A percentile compares a stretch with the other conserved stretches of the same genome.
Evolutionary conservation across 2,888 invertebrate genomes (phyloP).

Genomic region (Dasysyrphus albostriatus): DNA sequence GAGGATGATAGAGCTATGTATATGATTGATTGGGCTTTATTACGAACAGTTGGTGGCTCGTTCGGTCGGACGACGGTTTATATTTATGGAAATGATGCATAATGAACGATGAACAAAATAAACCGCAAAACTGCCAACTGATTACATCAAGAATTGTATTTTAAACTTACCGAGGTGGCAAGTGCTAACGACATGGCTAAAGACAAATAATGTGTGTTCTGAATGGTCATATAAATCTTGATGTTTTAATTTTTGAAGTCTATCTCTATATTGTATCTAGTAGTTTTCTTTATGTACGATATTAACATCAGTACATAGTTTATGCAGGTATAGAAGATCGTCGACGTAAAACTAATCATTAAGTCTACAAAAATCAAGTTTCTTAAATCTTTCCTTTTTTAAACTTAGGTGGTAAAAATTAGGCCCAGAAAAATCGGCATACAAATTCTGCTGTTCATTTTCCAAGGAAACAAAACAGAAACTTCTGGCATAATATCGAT

Average conservation of each 20-base stretch:
- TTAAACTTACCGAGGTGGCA: slow-evolving; percentile 11
- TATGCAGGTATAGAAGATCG: no score
- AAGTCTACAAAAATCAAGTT: no score
- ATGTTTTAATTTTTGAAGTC: not conserved
- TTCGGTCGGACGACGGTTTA: slow-evolving; percentile 10
- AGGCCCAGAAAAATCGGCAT: no score
- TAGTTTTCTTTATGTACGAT: not conserved
- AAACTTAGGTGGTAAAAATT: no score
- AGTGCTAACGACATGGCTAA: slow-evolving; percentile 6
- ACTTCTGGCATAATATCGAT: no score
- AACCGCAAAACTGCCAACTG: slow-evolving; percentile 43
- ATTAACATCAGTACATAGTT: not conserved
- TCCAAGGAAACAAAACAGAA: no score
- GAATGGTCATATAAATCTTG: slow-evolving; percentile 28
- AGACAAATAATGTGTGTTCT: slow-evolving; percentile 9
- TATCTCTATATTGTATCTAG: not conserved
- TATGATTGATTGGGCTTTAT: slow-evolving; percentile 47
- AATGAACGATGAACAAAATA: slow-evolving; percentile 40
- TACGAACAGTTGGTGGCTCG: slow-evolving; percentile 27
- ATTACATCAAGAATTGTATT: slow-evolving; percentile 34
- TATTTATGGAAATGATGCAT: slow-evolving; percentile 63
- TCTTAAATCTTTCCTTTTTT: no score
- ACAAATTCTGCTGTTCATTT: no score
- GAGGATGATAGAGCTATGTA: not conserved
- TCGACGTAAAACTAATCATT: no score